Evolutionary conservation across 2,888 invertebrate species (phyloP).

Genomic region (Carterocephalus palaemon): DNA sequence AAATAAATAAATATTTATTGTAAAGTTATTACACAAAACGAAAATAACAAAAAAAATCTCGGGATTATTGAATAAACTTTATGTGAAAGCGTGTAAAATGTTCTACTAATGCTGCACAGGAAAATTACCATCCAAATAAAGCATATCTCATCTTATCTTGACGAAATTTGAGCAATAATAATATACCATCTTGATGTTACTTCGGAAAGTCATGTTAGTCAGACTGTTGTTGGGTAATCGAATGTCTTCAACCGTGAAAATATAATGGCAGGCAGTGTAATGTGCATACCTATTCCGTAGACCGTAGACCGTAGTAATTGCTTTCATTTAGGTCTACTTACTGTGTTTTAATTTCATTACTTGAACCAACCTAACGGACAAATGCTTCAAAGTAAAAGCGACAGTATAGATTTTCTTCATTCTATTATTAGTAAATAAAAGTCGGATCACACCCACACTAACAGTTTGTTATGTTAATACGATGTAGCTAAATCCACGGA

Average conservation of each 20-base stretch:
- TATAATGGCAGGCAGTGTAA: constrained; percentile 49
- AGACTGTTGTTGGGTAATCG: constrained; percentile 47
- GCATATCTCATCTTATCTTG: too few species aligned
- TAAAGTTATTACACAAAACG: too few species aligned
- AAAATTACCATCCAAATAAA: too few species aligned
- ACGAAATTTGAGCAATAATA: too few species aligned
- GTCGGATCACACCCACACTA: background rate
- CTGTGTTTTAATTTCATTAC: constrained; percentile 27
- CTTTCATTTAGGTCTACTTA: constrained; percentile 45
- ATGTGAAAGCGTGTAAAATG: too few species aligned
- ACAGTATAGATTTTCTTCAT: too few species aligned
- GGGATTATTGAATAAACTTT: too few species aligned
- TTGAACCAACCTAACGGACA: constrained; percentile 6
- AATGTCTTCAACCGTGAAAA: constrained; percentile 50
- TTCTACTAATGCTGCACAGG: too few species aligned
- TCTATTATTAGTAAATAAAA: constrained; percentile 4
- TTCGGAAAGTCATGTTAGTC: constrained; percentile 33
- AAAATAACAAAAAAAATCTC: too few species aligned
- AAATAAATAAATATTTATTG: too few species aligned
- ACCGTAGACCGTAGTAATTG: constrained; percentile 40
- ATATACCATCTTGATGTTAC: constrained; percentile 36
- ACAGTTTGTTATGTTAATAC: constrained; percentile 4
- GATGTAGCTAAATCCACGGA: constrained; percentile 1
- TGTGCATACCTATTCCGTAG: constrained; percentile 39
- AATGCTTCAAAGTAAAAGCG: background rate